These are phyloP conservation scores for Sebastes taczanowskii DNA, from an alignment of 2,797 vertebrate genomes.

Conservation along the genomic window DNA sequence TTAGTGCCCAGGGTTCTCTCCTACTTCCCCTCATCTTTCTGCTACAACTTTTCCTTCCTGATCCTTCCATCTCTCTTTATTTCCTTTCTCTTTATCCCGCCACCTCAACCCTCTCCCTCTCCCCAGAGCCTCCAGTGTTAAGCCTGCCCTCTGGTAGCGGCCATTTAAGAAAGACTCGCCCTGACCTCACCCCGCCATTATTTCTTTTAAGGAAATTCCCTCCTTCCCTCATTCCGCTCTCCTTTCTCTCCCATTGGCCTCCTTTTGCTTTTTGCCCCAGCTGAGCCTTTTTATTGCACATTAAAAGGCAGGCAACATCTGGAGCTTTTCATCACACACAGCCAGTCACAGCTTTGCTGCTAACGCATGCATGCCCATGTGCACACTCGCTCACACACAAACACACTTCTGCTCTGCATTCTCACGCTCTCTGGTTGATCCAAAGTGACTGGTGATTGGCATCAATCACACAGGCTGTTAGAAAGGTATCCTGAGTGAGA, in stretches of 20 bases:
- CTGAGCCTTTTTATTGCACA: constrained; percentile 89
- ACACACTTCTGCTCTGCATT: constrained; percentile 68
- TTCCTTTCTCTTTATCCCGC: constrained; percentile 72
- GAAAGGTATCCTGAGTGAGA: constrained; percentile 61
- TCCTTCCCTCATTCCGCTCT: constrained; percentile 79
- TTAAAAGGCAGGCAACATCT: constrained; percentile 92
- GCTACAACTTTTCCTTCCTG: constrained; percentile 28
- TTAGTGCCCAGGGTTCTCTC: constrained; percentile 5
- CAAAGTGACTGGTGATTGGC: constrained; percentile 81
- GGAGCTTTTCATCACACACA: constrained; percentile 87
- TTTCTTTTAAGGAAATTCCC: constrained; percentile 81
- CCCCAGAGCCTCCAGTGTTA: constrained; percentile 73
- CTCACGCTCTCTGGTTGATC: constrained; percentile 83
- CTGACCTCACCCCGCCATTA: constrained; percentile 83
- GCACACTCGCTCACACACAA: constrained; percentile 59
- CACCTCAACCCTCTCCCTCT: constrained; percentile 65
- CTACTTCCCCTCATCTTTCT: constrained; percentile 6
- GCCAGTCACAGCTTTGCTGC: constrained; percentile 78
- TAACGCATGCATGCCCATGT: constrained; percentile 77
- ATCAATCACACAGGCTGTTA: constrained; percentile 73
- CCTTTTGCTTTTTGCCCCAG: constrained; percentile 88
- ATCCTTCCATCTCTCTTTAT: constrained; percentile 19
- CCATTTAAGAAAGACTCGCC: constrained; percentile 81
- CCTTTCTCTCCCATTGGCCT: constrained; percentile 71
- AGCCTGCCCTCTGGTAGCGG: constrained; percentile 83